Evolutionary conservation across 2,113 vertebrate genomes (phyloP), one percentile per base, ranked within the genome.

Genomic region (Platichthys stellatus): DNA sequence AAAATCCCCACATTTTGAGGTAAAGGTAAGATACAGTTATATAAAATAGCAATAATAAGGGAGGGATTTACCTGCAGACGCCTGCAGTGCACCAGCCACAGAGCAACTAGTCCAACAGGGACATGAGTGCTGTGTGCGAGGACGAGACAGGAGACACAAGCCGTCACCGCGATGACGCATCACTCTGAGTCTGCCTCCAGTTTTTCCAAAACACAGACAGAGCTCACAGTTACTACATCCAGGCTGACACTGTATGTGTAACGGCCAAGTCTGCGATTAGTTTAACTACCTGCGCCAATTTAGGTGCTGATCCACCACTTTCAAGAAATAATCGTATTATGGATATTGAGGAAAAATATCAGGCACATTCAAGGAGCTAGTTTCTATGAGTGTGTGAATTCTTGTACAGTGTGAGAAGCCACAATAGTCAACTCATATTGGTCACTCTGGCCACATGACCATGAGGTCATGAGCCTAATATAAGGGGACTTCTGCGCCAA

Each of bases 121-220:
- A 5, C 38, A 35, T 23, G 20, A 63, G 53, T 28, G 28, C 17
- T 1, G 56, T 63, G 57, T 86, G 0, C 69, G 72, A 66, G 40
- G 51, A 69, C 15, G 69, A 65, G 79, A 26, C 57, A 13, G 60
- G 59, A 47, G 74, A 74, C 83, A 23, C 47, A 72, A 72, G 62
- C 54, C 76, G 38, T 62, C 59, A 71, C 73, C 57, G 40, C 66
- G 28, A 49, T 77, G 79, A 84, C 78, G 82, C 83, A 76, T 71
- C 74, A 72, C 51, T 69, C 61, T 72, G 76, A 72, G 47, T 69
- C 61, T 72, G 76, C 13, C 73, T 86, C 89, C 59, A 7, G 69
- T 74, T 87, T 87, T 73, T 88, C 74, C 69, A 82, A 63, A 84
- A 80, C 47, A 69, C 26, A 64, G 59, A 28, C 13, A 58, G 24